Base-by-base conservation (phyloP, 2,888 invertebrate species). In the Pegoplata infirma region DNA sequence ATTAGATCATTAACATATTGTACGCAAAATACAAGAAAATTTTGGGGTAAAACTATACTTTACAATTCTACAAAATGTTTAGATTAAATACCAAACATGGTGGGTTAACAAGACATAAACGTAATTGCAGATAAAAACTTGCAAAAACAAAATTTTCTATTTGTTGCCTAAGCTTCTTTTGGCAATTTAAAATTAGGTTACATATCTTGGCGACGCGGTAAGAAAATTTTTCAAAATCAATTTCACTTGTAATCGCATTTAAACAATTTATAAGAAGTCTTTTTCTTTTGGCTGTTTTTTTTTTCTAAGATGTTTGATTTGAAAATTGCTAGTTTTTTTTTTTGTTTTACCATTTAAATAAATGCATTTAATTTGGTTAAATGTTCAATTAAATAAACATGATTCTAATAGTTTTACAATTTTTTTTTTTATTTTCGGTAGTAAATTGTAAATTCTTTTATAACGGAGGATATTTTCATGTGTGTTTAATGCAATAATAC, bases 81-180 rank as follows among this genome's bases (percentile, higher is more conserved):
- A 63, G 79, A 75, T 75, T 79, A 79, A 79, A 79, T 79, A 72
- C 75, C 79, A 75, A 79, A 79, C 79, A 72, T 79, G 71, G 75
- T 79, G 63, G 71, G 51, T 79, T 79, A 79, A 79, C 79, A 71
- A 75, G 79, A 75, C 61, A 67, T 63, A 68, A 58, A 58, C 67
- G 75, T 75, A 79, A 79, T 79, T 79, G 79, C 32, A 58, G 63
- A 67, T 78, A 74, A 68, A 75, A 56, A 12, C n/a, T n/a, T n/a
- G 12, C 36, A 40, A 40, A n/a, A 40, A 4, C 5, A 40, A 4
- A 40, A 40, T 12, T 2, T 12, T 5, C 12, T n/a, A 40, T 5
- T 40, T 32, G n/a, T 40, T 40, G 36, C 4, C n/a, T 40, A 40
- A 40, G 36, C 36, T 40, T 40, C 36, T 40, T 40, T 23, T 16